Base-by-base conservation (phyloP, 2,797 vertebrate species). In the Agapornis canus region DNA sequence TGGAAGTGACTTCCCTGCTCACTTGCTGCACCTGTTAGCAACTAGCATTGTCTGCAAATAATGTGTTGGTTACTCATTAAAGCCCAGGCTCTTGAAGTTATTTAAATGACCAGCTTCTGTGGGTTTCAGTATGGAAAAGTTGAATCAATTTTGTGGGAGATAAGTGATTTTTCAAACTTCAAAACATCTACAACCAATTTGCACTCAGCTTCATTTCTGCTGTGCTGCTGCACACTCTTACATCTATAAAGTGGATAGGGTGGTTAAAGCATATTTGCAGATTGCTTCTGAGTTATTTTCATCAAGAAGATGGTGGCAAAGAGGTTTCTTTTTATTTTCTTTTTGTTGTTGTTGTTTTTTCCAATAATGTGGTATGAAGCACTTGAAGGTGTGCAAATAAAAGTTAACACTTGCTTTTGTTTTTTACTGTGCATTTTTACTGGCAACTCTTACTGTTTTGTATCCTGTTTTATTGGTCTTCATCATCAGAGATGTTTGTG, bases 281-380 rank as follows among this genome's bases (percentile, higher is more conserved):
- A 42, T 70, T 82, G 15, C 11, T 80, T 35, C 4, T 29, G 59
- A 76, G 10, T 72, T 72, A 18, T 48, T 86, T 61, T 23, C 5
- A 19, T 65, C 7, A 61, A n/a, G 45, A 80, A 13, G 22, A 32
- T 0, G 3, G 10, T 48, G n/a, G 42, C 6, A 27, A 27, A 80
- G 29, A 29, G 27, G 18, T 37, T 43, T 39, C 0, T 42, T 54
- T 52, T 20, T 29, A 1, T 2, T 35, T 26, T 29, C 7, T 18
- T 42, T 19, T 2, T 11, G 13, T 22, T 21, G 42, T 26, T 39
- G 37, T 17, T 45, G 19, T n/a, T 48, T 14, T 0, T 1, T 9
- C 9, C 3, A 39, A 18, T 7, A 5, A 20, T 13, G 20, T 66
- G 6, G 4, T 79, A 10, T n/a, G 22, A 51, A 63, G 26, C 43